These are phyloP conservation scores for Malurus leucopterus DNA, from an alignment of 2,797 vertebrate genomes.

Conservation along the genomic window DNA sequence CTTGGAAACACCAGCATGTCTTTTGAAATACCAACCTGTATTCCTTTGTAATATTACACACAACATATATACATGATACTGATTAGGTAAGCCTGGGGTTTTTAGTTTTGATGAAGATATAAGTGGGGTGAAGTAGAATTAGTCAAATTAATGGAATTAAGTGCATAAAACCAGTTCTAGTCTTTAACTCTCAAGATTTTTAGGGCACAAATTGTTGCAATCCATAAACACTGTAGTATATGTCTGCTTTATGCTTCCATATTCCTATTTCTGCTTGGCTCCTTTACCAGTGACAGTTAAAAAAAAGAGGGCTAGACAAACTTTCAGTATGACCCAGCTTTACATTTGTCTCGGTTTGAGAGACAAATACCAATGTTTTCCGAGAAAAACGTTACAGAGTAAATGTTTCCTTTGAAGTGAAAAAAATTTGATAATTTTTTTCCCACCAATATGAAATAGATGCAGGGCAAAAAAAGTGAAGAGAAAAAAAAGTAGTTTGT, in stretches of 20 bases:
- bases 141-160: background rate
- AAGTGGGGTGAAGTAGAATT: background rate
- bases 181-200: background rate
- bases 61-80: background rate
- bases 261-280: background rate
- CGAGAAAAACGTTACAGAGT: too few relatives aligned
- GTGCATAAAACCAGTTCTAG: background rate
- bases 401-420: too few relatives aligned
- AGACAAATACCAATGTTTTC: too few relatives aligned
- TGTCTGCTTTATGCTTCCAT: fast-evolving
- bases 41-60: background rate
- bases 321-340: background rate
- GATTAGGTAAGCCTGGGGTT: background rate
- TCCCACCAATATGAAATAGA: too few relatives aligned
- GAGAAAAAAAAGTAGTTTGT: too few relatives aligned
- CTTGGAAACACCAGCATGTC: background rate
- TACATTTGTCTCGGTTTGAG: too few relatives aligned
- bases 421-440: too few relatives aligned
- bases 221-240: background rate
- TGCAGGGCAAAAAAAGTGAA: too few relatives aligned
- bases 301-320: background rate
- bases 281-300: background rate
- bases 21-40: background rate
- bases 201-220: background rate
- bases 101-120: background rate